These are phyloP conservation scores for Serilophus lunatus DNA, from an alignment of 2,113 vertebrate genomes.

Conservation along the genomic window DNA sequence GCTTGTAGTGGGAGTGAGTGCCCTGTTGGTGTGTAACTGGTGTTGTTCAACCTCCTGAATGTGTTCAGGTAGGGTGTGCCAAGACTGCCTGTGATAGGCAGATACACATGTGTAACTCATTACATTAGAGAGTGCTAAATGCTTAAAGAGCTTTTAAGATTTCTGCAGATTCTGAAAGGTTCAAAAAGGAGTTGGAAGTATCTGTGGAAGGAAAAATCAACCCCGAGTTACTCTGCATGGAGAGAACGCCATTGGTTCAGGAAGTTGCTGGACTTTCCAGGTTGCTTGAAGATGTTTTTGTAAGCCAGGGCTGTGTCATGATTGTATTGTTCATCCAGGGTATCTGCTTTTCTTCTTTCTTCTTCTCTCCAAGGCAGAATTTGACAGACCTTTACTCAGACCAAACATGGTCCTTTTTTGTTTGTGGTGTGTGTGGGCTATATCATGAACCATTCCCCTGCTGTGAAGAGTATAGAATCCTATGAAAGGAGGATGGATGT, in stretches of 20 bases:
- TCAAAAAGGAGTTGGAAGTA: background rate
- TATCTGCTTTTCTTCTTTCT: background rate
- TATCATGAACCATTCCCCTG: background rate
- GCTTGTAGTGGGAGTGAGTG: background rate
- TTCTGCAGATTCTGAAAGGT: background rate
- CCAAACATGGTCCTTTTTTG: background rate
- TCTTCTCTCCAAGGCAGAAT: background rate
- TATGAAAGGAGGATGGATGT: background rate
- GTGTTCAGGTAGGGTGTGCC: fast-evolving
- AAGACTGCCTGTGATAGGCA: background rate
- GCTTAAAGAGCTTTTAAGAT: background rate
- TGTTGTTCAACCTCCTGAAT: background rate
- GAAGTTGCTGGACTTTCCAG: background rate
- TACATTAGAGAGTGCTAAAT: background rate
- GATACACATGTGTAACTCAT: background rate
- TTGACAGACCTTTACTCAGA: background rate
- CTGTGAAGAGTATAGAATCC: background rate
- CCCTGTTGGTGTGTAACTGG: fast-evolving
- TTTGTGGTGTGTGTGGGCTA: background rate
- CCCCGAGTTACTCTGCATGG: background rate
- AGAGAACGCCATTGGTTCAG: fast-evolving
- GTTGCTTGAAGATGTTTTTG: background rate
- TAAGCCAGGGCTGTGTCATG: background rate
- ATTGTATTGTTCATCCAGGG: background rate
- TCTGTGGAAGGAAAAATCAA: background rate